phyloP scores from a whole-genome alignment of 2,797 vertebrate species.

The Aulostomus chinensis region DNA sequence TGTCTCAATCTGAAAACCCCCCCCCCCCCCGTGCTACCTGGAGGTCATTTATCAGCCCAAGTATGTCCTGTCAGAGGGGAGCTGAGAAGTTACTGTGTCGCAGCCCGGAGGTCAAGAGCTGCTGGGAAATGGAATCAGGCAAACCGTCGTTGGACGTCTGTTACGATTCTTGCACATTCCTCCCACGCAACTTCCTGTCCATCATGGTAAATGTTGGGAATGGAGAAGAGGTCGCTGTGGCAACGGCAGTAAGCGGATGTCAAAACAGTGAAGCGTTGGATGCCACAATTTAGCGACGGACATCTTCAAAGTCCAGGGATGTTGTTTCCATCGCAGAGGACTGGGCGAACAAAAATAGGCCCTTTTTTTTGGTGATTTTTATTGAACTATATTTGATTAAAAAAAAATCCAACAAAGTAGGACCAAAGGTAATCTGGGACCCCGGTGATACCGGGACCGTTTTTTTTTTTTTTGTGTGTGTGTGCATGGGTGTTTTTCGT shows the following conservation, averaged over 20 bases:
- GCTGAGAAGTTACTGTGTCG: constrained; percentile 34
- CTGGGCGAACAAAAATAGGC: no score
- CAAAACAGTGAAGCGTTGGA: constrained; percentile 47
- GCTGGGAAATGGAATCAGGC: constrained; percentile 45
- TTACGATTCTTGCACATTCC: constrained; percentile 55
- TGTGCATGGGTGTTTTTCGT: no score
- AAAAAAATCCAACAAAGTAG: no score
- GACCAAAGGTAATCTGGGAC: no score
- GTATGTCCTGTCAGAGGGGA: constrained; percentile 34
- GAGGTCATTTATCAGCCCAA: constrained; percentile 28
- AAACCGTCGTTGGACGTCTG: constrained; percentile 35
- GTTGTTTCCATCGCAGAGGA: no score
- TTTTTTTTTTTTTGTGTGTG: no score
- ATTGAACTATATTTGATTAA: no score
- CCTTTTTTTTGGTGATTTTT: no score
- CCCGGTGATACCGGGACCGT: no score
- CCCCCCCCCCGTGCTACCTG: constrained; percentile 5
- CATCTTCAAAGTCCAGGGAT: no score
- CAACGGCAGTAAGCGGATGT: constrained; percentile 32
- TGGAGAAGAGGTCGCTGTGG: constrained; percentile 40
- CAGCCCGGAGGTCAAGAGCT: constrained; percentile 41
- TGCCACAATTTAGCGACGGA: constrained; percentile 1
- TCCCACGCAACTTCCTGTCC: constrained; percentile 54
- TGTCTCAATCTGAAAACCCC: no score
- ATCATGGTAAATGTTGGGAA: constrained; percentile 47